These are phyloP conservation scores for Eupristina koningsbergeri DNA, from an alignment of 1,140 invertebrate genomes.

Conservation along the genomic window DNA sequence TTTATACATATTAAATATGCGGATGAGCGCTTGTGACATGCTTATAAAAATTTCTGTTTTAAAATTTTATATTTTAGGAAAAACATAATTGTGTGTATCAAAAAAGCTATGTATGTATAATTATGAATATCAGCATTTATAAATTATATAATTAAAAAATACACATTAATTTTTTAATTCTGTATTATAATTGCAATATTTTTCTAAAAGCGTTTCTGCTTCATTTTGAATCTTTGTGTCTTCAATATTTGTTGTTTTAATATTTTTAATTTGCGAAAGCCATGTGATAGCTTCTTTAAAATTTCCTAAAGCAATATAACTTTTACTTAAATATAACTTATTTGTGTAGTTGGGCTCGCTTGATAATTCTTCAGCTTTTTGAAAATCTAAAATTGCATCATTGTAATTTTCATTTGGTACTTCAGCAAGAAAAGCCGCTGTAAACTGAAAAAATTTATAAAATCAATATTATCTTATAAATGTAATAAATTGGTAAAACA, in stretches of 20 bases:
- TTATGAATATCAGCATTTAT: conserved; percentile 48
- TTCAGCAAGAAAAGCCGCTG: conserved; percentile 79
- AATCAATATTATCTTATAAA: too few relatives aligned
- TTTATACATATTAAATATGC: background rate
- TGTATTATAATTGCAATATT: conserved; percentile 62
- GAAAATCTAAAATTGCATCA: conserved; percentile 80
- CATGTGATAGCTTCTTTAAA: conserved; percentile 75
- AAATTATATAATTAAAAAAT: conserved; percentile 50
- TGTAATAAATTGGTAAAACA: too few relatives aligned
- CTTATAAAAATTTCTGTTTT: background rate
- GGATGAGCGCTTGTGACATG: background rate
- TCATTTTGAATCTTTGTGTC: conserved; percentile 67
- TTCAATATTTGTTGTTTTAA: conserved; percentile 67
- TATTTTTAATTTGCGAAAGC: conserved; percentile 73
- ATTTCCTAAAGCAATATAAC: conserved; percentile 75
- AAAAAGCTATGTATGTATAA: background rate
- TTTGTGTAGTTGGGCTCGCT: conserved; percentile 81
- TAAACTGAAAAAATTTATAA: conserved; percentile 65
- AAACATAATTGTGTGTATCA: background rate
- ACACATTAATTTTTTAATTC: conserved; percentile 50
- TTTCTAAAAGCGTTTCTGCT: conserved; percentile 59
- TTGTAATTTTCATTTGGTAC: conserved; percentile 78
- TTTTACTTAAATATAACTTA: conserved; percentile 81
- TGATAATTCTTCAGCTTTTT: conserved; percentile 78
- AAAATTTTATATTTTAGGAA: background rate